A percentile compares a stretch with the other conserved stretches of the same genome.
These are phyloP conservation scores for Hypena proboscidalis DNA, from an alignment of 2,888 invertebrate genomes.

Conservation along the genomic window DNA sequence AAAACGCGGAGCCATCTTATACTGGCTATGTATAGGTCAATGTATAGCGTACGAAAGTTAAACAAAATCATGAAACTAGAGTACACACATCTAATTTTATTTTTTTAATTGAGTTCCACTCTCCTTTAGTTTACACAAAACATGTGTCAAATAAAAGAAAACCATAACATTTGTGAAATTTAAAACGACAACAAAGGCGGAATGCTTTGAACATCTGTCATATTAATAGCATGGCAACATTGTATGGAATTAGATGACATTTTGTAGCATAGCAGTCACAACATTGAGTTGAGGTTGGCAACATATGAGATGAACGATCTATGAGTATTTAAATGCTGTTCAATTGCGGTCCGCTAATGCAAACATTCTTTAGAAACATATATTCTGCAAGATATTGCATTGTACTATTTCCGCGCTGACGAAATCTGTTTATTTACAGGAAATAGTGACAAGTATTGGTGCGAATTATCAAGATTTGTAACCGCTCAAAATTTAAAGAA, in stretches of 20 bases:
- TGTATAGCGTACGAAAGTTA: too few relatives aligned
- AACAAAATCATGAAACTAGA: slow-evolving; percentile 2
- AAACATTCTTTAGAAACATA: slow-evolving; percentile 21
- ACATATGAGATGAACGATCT: slow-evolving; percentile 35
- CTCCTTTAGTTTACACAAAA: slow-evolving; percentile 12
- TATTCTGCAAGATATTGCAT: slow-evolving; percentile 26
- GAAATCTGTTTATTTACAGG: slow-evolving; percentile 16
- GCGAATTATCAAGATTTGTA: slow-evolving; percentile 10
- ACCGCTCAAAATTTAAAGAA: slow-evolving; percentile 1
- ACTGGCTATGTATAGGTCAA: too few relatives aligned
- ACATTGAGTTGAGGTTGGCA: slow-evolving; percentile 29
- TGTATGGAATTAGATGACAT: slow-evolving; percentile 54
- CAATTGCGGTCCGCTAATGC: slow-evolving; percentile 12
- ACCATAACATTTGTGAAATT: slow-evolving; percentile 33
- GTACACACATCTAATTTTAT: slow-evolving; percentile 12
- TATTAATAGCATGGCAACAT: slow-evolving; percentile 51
- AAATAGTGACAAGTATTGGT: slow-evolving; percentile 8
- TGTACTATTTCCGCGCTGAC: slow-evolving; percentile 19
- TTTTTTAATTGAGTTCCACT: slow-evolving; percentile 13
- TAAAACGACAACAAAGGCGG: slow-evolving; percentile 39
- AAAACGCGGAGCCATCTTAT: too few relatives aligned
- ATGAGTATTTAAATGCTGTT: slow-evolving; percentile 36
- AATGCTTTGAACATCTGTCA: slow-evolving; percentile 48
- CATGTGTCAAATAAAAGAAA: slow-evolving; percentile 31
- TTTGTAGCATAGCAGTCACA: slow-evolving; percentile 39